Base-by-base conservation (phyloP, 2,888 invertebrate species). In the Drosophila macrospina region DNA sequence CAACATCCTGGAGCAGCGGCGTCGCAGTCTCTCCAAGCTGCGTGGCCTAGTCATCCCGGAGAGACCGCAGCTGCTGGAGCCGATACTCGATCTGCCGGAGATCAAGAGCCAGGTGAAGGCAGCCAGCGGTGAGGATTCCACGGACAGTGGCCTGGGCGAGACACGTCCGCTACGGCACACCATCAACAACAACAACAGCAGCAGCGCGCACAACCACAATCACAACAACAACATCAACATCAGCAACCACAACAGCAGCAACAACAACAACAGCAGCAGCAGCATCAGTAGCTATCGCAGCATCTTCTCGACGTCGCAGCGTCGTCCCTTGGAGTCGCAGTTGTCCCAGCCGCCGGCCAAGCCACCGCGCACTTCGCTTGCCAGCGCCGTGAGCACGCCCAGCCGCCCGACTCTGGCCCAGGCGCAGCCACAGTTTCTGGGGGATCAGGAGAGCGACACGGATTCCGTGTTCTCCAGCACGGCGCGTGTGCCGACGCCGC, bases 1-100 rank as follows among this genome's bases (percentile, higher is more conserved):
- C 83, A 95, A 95, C 79, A 92, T 97, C 77, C 94, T 96, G 80
- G 97, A 97, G 91, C 96, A 97, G 90, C 94, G 97, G 60, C 95
- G 95, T 76, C 95, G 95, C 88, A 96, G 96, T 16, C 94, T 97
- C 92, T 96, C 97, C 2, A 97, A 97, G 91, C 92, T 98, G 65
- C 94, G 97, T 87, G 97, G 97, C n/a, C 93, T 98, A 81, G 96
- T 97, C 32, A 98, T 98, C 89, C 97, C 97, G 4, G 97, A 97
- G 85, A 93, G 94, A 68, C 93, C 94, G 11, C 91, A 93, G 24
- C 93, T 94, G 74, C 77, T 91, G 92, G 93, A 93, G 59, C 94
- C 94, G 16, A 94, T 95, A 36, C 93, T 95, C 48, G 96, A 96
- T 92, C 93, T 97, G 86, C 97, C 97, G 1, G 96, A 96, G 93